Base-by-base conservation (phyloP, 2,113 vertebrate species). In the Prionailurus bengalensis region DNA sequence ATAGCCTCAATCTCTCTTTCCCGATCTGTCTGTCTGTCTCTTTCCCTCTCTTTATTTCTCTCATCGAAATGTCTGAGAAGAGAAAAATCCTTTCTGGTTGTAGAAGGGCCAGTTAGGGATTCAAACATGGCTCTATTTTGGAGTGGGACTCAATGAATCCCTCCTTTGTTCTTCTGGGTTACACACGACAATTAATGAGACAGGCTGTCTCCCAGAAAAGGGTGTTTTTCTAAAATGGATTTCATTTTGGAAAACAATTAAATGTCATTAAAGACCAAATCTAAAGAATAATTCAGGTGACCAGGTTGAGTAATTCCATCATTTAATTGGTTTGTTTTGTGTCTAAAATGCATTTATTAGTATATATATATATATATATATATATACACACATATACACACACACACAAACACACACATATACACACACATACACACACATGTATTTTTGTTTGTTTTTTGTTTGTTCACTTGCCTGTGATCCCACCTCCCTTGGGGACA, bases 211-310 rank as follows among this genome's bases (percentile, higher is more conserved):
- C 39, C 39, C 66, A 70, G 39, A 7, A 74, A 74, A 68, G 25
- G 23, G 12, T 45, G 6, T 70, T 90, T 87, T 86, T 68, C 48
- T 58, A 82, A 93, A 78, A 63, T 48, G 23, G 7, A 91, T 74
- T 76, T 89, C 53, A 86, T 87, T 93, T 90, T 76, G 81, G 17
- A 36, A 78, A 93, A 66, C 15, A n/a, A 78, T 70, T 11, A 65
- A 63, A 70, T 63, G 9, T 15, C 17, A 86, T 68, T 73, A 19
- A 91, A 90, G 55, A 51, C 39, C n/a, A 93, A 39, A 23, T 91
- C 31, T 27, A 65, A 31, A 86, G 66, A 82, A 79, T 65, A 88
- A 90, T 65, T 90, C 65, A 76, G 45, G 25, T 65, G 31, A 63
- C 66, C 12, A 90, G 29, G 7, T 51, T 70, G 33, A 96, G 58